Percentiles rank a stretch among this genome's conserved stretches.
Evolutionary conservation across 1,140 invertebrate genomes (phyloP).

Genomic region (Euborellia annulipes): DNA sequence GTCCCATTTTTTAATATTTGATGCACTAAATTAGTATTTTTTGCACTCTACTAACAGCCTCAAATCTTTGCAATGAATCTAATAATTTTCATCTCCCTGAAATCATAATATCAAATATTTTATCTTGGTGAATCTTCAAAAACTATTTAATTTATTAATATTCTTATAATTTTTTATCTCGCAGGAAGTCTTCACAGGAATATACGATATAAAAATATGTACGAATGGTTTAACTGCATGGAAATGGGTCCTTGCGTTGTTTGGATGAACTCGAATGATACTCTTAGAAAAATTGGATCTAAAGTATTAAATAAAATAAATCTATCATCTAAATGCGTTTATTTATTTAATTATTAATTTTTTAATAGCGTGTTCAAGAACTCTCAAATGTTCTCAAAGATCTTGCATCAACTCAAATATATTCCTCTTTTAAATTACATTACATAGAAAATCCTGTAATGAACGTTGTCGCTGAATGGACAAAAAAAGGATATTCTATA

Average conservation of each 20-base stretch:
- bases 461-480: slow-evolving; percentile 25
- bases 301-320: slow-evolving; percentile 12
- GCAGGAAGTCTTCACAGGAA: slow-evolving; percentile 23
- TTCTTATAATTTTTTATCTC: too few relatives aligned
- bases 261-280: slow-evolving; percentile 32
- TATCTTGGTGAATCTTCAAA: too few relatives aligned
- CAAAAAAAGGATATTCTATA: slow-evolving; percentile 20
- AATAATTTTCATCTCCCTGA: too few relatives aligned
- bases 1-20: too few relatives aligned
- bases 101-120: too few relatives aligned
- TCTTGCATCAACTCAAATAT: slow-evolving; percentile 22
- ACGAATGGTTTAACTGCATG: slow-evolving; percentile 32
- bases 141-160: too few relatives aligned
- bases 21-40: too few relatives aligned
- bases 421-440: slow-evolving; percentile 26
- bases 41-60: too few relatives aligned
- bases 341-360: slow-evolving; percentile 2
- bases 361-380: slow-evolving; percentile 23
- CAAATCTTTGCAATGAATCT: too few relatives aligned
- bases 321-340: too few relatives aligned
- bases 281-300: slow-evolving; percentile 26
- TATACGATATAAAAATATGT: slow-evolving; percentile 30
- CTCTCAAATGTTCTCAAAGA: slow-evolving; percentile 25
- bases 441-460: slow-evolving; percentile 29
- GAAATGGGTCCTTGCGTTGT: slow-evolving; percentile 31